Evolutionary conservation across 1,140 invertebrate genomes (phyloP).

Genomic region (Trachelipus rathkii): DNA sequence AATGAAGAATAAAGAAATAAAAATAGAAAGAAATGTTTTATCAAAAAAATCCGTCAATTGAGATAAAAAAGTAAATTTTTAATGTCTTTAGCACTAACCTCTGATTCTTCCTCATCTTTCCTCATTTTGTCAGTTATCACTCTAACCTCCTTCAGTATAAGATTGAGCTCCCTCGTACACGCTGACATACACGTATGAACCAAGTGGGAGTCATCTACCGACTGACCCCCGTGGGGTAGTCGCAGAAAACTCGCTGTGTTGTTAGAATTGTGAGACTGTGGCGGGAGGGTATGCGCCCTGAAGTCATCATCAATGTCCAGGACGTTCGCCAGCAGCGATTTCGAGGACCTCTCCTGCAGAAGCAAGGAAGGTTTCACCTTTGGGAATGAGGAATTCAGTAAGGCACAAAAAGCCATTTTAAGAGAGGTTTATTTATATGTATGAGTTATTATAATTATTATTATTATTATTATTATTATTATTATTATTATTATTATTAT

Average conservation of each 20-base stretch:
- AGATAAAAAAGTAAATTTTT: too few relatives aligned
- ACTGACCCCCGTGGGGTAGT: conserved; percentile 42
- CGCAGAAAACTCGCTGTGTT: conserved; percentile 47
- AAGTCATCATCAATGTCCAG: conserved; percentile 79
- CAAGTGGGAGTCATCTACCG: conserved; percentile 57
- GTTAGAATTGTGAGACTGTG: conserved; percentile 45
- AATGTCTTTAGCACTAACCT: conserved; percentile 51
- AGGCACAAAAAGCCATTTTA: conserved; percentile 12
- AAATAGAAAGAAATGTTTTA: too few relatives aligned
- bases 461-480: too few relatives aligned
- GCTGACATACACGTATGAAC: conserved; percentile 54
- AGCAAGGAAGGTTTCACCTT: conserved; percentile 19
- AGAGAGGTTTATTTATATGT: too few relatives aligned
- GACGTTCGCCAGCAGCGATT: conserved; percentile 89
- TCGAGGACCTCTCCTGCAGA: conserved; percentile 67
- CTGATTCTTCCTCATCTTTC: conserved; percentile 80
- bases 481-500: too few relatives aligned
- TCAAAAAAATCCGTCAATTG: too few relatives aligned
- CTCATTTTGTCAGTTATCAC: conserved; percentile 76
- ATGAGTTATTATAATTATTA: too few relatives aligned
- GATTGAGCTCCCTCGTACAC: conserved; percentile 79
- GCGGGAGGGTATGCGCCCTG: conserved; percentile 57
- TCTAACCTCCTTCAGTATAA: conserved; percentile 92
- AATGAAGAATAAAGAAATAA: too few relatives aligned
- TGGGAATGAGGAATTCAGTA: conserved; percentile 33